These are phyloP conservation scores for Unio delphinus DNA, from an alignment of 2,888 invertebrate species.

Conservation along the genomic window DNA sequence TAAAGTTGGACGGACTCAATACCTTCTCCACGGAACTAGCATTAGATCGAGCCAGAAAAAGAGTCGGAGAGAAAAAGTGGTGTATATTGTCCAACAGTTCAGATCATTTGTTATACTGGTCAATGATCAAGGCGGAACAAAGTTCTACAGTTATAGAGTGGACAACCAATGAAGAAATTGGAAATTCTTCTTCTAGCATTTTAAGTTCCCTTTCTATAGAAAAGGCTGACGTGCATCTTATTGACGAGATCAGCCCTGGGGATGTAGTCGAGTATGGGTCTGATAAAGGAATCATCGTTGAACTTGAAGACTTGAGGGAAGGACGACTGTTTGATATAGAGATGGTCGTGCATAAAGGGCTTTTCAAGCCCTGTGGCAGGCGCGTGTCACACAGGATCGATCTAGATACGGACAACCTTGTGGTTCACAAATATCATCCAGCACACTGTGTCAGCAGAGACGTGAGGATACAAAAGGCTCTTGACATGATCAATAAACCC, in stretches of 20 bases:
- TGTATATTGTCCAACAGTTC: background rate
- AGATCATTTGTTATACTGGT: constrained; percentile 11
- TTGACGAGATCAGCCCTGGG: background rate
- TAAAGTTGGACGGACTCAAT: constrained; percentile 1
- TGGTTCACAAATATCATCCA: constrained; percentile 4
- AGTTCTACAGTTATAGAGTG: background rate
- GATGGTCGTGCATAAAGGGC: background rate
- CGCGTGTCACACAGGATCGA: constrained; percentile 1
- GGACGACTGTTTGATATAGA: constrained; percentile 5
- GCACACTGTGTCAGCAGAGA: constrained; percentile 6
- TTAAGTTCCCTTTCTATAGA: constrained; percentile 2
- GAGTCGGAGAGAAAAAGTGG: constrained; percentile 11
- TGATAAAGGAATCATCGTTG: background rate
- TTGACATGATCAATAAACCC: background rate
- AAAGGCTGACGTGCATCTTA: constrained; percentile 3
- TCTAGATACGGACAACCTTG: constrained; percentile 3
- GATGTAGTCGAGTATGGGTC: constrained; percentile 4
- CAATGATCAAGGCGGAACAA: background rate
- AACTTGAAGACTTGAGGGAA: background rate
- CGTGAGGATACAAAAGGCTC: background rate
- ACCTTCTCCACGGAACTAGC: background rate
- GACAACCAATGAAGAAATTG: background rate
- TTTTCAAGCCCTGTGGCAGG: background rate
- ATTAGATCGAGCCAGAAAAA: constrained; percentile 1
- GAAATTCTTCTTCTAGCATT: background rate